A percentile compares a stretch with the other conserved stretches of the same genome.
These are phyloP conservation scores for Drosophila tripunctata DNA, from an alignment of 2,888 invertebrate species.

Conservation along the genomic window DNA sequence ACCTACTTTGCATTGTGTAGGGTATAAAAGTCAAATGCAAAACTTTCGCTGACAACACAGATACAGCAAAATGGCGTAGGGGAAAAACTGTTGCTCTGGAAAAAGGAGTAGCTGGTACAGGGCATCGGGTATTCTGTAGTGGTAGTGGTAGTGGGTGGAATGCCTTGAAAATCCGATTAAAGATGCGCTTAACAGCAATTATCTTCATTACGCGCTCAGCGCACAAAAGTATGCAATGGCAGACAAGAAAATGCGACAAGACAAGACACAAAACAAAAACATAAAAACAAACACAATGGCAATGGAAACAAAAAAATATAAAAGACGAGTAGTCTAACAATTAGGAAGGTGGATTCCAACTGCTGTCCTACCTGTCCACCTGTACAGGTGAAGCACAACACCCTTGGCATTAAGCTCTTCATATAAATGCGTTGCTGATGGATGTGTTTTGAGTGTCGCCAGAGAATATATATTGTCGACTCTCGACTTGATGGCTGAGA, in stretches of 20 bases:
- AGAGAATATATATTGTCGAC: slow-evolving; percentile 51
- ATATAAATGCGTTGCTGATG: slow-evolving; percentile 67
- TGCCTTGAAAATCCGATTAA: slow-evolving; percentile 67
- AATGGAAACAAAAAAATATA: slow-evolving; percentile 13
- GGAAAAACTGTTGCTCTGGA: not conserved
- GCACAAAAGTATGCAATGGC: slow-evolving; percentile 60
- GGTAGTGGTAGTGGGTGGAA: slow-evolving; percentile 20
- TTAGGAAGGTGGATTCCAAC: slow-evolving; percentile 40
- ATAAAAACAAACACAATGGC: not conserved
- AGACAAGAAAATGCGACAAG: slow-evolving; percentile 39
- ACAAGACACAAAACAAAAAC: slow-evolving; percentile 5
- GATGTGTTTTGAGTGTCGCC: slow-evolving; percentile 72
- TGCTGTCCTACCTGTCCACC: slow-evolving; percentile 20
- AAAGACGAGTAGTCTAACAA: slow-evolving; percentile 53
- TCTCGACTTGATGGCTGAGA: slow-evolving; percentile 17
- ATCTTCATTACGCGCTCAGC: slow-evolving; percentile 73
- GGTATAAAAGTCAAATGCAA: slow-evolving; percentile 33
- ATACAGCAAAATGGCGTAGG: slow-evolving; percentile 21
- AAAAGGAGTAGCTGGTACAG: not conserved
- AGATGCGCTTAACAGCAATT: slow-evolving; percentile 77
- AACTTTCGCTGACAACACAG: slow-evolving; percentile 39
- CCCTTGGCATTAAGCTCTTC: slow-evolving; percentile 51
- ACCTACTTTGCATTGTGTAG: not conserved
- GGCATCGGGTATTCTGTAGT: not conserved
- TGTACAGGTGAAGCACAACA: slow-evolving; percentile 11